Base-by-base conservation (phyloP, 2,113 vertebrate species). In the Entomyzon cyanotis region DNA sequence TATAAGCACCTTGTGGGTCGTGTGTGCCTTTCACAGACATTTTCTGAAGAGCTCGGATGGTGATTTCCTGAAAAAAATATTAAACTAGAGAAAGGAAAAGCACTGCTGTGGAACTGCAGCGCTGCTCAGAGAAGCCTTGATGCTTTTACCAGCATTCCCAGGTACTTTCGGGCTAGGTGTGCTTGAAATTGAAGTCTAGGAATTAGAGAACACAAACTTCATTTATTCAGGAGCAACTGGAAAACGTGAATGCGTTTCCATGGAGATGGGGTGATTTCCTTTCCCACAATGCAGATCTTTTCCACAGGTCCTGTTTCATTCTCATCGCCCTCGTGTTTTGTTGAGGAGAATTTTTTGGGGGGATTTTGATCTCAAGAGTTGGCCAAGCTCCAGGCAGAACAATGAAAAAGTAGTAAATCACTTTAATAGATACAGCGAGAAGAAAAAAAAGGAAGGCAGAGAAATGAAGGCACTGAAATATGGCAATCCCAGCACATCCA, bases 341-440 rank as follows among this genome's bases (percentile, higher is more conserved):
- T 90, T 22, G 80, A 87, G 92, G 76, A 80, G 85, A 81, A 67
- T 11, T 84, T 94, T 87, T 81, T 24, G 52, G 91, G 91, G 86
- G 74, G 64, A 69, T 93, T 96, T 95, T 96, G 95, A 97, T 97
- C 93, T 90, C 60, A 12, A n/a, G 42, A 67, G 73, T 39, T 98
- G 98, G 97, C 96, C 76, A 46, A 70, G 67, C 41, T 98, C 97
- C 97, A 98, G 95, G 83, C 37, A 94, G 97, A 96, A 97, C 96
- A 98, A 98, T 98, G 96, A 97, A 97, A 95, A 94, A 77, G 65
- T 58, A 37, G 6, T 98, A 97, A 97, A 96, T 98, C 96, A 92
- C 35, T 67, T 92, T 93, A 97, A 97, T 96, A 96, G 94, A 96
- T 93, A 94, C 7, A 87, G 95, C 90, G 92, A 93, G 81, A 62